A percentile compares a stretch with the other conserved stretches of the same genome.
Evolutionary conservation across 2,888 invertebrate species (phyloP).

Genomic region (Napeogenes inachia): DNA sequence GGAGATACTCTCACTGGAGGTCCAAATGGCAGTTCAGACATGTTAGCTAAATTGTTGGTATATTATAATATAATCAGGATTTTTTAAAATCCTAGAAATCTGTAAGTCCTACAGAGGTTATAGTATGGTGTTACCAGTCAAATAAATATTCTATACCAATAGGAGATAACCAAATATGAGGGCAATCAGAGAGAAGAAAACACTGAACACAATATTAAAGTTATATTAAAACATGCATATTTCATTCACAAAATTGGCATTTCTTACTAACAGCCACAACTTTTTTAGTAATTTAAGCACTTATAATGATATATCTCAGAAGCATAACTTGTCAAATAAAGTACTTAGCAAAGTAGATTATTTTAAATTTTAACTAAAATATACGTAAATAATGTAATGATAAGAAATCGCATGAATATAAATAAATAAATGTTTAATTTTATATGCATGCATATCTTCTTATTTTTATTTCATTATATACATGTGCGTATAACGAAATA

Average conservation of each 20-base stretch:
- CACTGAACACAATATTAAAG: no score
- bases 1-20: conserved; percentile 89
- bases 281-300: no score
- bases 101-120: conserved; percentile 41
- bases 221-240: no score
- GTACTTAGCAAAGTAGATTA: no score
- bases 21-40: conserved; percentile 71
- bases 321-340: no score
- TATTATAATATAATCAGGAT: conserved; percentile 50
- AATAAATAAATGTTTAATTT: no score
- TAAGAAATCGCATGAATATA: neutral
- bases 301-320: no score
- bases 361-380: neutral
- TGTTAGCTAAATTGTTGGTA: conserved; percentile 42
- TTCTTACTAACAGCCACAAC: no score
- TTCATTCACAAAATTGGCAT: no score
- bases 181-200: neutral
- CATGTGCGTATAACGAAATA: neutral
- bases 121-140: conserved; percentile 27
- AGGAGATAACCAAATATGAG: neutral
- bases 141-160: neutral
- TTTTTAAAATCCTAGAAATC: conserved; percentile 44
- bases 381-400: neutral
- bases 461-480: no score
- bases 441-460: no score